Evolutionary conservation across 2,113 vertebrate genomes (phyloP).

Genomic region (Crotophaga sulcirostris): DNA sequence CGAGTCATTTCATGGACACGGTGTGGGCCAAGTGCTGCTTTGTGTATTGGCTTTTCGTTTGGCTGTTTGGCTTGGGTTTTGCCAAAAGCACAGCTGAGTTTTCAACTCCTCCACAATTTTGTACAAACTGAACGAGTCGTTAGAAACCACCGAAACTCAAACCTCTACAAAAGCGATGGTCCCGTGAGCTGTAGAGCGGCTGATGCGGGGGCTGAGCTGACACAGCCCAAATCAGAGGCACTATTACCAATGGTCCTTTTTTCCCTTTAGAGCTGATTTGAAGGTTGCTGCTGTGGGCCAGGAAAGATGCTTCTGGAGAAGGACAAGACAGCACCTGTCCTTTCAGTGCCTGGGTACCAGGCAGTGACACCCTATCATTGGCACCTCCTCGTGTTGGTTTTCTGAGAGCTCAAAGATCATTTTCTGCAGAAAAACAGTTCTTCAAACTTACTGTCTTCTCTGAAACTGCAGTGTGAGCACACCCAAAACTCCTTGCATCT

Average conservation of each 20-base stretch:
- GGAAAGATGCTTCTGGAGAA: neutral
- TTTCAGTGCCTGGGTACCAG: neutral
- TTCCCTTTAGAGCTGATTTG: neutral
- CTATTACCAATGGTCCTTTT: rapidly evolving
- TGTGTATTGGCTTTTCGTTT: neutral
- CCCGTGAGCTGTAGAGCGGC: neutral
- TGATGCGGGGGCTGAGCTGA: neutral
- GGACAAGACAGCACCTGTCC: neutral
- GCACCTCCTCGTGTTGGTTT: neutral
- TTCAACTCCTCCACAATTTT: slow-evolving; percentile 35
- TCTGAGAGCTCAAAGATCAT: neutral
- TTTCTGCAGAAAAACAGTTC: neutral
- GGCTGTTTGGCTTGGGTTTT: neutral
- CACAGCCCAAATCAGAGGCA: rapidly evolving
- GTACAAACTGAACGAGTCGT: neutral
- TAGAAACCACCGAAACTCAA: slow-evolving; percentile 44
- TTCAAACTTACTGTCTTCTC: neutral
- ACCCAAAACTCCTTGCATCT: neutral
- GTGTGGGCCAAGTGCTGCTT: neutral
- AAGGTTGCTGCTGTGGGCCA: neutral
- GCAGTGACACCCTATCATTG: rapidly evolving
- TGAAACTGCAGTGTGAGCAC: neutral
- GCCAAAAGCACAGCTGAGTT: neutral
- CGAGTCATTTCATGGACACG: rapidly evolving
- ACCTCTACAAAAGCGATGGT: neutral